phyloP scores from a whole-genome alignment of 1,140 invertebrate species.

The Phymorhynchus buccinoides region DNA sequence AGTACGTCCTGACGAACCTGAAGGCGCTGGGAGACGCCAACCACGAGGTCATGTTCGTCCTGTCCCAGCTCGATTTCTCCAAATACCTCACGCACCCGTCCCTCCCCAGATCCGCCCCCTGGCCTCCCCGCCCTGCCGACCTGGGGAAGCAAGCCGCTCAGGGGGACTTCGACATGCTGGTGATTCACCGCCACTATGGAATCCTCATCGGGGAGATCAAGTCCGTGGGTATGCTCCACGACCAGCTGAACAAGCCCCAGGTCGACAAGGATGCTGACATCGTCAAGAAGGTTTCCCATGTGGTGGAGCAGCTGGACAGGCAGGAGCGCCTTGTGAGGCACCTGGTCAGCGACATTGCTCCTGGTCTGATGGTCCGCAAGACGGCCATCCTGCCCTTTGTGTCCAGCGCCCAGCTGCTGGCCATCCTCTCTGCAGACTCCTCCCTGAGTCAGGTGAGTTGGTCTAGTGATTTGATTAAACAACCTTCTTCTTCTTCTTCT shows the following conservation, averaged over 20 bases:
- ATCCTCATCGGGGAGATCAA: conserved; percentile 28
- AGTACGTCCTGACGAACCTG: conserved; percentile 13
- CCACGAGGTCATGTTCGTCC: conserved; percentile 12
- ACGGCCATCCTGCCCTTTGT: conserved; percentile 21
- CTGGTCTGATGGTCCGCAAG: background rate
- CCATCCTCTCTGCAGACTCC: background rate
- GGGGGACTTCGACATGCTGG: conserved; percentile 23
- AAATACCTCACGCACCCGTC: conserved; percentile 10
- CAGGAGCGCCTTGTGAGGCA: background rate
- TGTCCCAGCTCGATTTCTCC: conserved; percentile 25
- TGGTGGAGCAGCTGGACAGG: conserved; percentile 11
- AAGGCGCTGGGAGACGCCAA: background rate
- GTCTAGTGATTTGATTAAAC: too few relatives aligned
- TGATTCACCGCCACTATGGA: conserved; percentile 20
- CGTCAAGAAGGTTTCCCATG: background rate
- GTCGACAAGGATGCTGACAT: background rate
- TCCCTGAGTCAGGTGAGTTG: background rate
- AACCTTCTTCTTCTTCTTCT: too few relatives aligned
- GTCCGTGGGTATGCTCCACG: background rate
- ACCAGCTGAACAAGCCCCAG: background rate
- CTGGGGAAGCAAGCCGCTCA: background rate
- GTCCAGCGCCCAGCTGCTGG: background rate
- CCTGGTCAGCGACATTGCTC: conserved; percentile 3
- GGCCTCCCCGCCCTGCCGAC: background rate
- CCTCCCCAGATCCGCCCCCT: background rate